Conservation (phyloP, 2,797 vertebrate species). For the Falco rusticolus region DNA sequence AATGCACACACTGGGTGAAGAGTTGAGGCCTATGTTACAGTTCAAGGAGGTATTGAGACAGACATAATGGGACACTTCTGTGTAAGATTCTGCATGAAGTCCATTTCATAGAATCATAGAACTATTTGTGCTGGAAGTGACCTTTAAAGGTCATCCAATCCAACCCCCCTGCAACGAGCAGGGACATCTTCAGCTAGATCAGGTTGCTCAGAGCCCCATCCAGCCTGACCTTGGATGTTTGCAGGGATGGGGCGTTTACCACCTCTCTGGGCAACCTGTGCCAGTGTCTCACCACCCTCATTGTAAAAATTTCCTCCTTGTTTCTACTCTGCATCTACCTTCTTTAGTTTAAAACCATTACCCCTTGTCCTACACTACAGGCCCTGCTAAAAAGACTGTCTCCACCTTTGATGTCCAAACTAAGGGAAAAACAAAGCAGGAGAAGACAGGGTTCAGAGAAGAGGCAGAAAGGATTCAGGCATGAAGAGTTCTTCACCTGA, state of each 20-base stretch:
- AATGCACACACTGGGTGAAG: neutral
- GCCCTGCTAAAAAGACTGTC: neutral
- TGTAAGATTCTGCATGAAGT: neutral
- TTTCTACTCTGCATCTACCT: neutral
- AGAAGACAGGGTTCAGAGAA: neutral
- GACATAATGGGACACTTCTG: rapidly evolving
- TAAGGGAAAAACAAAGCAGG: neutral
- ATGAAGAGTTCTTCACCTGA: neutral
- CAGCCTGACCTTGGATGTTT: neutral
- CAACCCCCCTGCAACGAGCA: neutral
- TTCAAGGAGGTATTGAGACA: neutral
- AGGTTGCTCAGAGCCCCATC: neutral
- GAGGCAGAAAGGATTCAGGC: neutral
- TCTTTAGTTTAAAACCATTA: neutral
- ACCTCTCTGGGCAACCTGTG: neutral
- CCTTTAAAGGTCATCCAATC: neutral
- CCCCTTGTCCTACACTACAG: neutral
- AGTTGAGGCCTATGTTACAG: neutral
- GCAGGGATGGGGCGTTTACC: neutral
- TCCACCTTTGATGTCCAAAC: neutral
- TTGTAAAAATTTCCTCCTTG: neutral
- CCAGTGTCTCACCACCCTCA: neutral
- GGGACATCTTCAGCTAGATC: neutral
- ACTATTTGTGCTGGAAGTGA: neutral
- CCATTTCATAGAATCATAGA: neutral